Evolutionary conservation across 1,140 invertebrate species (phyloP), one percentile per base, ranked within the genome.

Genomic region (Nautilus pompilius): DNA sequence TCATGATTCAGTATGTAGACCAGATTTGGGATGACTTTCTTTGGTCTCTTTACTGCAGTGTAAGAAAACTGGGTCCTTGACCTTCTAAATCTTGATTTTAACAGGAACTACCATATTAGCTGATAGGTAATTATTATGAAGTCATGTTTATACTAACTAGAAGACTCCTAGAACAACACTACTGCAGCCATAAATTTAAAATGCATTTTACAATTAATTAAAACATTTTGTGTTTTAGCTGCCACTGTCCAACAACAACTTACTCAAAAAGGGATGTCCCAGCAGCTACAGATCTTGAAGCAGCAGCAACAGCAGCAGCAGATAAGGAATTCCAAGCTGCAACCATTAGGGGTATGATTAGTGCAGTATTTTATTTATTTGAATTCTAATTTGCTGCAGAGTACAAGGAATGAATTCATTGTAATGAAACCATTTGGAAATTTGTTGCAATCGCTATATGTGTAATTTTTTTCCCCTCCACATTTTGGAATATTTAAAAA

Each of bases 261-360:
- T 54, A 70, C 60, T 60, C 69, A 60, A 60, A 66, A 62, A 5
- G 56, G 63, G 17, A 62, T 64, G 26, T 74, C 58, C 55, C 69
- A 72, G 53, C 78, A 70, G 56, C 71, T 73, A 41, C 72, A 70
- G 77, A 78, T 75, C 66, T 72, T 64, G 70, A 79, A 91, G 20
- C 89, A 90, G 63, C 84, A 87, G 22, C 86, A 86, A 29, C 70
- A 87, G 45, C 84, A 87, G 53, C 72, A 86, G 32, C 86, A 87
- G 59, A 78, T 81, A 0, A 72, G 80, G 20, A 58, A 58, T 55
- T 62, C 20, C 29, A 55, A 36, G 53, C 58, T 46, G 48, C 61
- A 58, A 48, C 61, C n/a, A n/a, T n/a, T n/a, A n/a, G n/a, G n/a
- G n/a, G n/a, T n/a, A n/a, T n/a, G n/a, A n/a, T n/a, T n/a, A 53